Evolutionary conservation across 2,888 invertebrate genomes (phyloP), one percentile per base, ranked within the genome.

Genomic region (Blera fallax): DNA sequence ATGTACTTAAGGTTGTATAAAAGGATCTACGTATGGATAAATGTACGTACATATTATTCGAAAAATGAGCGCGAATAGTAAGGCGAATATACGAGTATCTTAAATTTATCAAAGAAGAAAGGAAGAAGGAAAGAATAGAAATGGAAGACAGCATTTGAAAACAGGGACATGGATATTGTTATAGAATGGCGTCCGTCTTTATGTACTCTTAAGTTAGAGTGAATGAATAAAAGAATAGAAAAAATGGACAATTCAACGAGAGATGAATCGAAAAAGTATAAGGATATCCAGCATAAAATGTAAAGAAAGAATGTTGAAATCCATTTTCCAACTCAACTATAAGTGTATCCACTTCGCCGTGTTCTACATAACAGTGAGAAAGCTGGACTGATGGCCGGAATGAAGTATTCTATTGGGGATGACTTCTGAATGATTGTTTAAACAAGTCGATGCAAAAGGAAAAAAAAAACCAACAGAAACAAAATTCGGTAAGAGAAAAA

Each of bases 371-470:
- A 16, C 50, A 60, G 37, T 60, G 24, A 70, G 48, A 58, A 67
- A 45, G 74, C 60, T 37, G 54, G 50, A 56, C 65, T 67, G 29
- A 60, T 54, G 73, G 32, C 18, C 73, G 48, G 73, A 62, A 77
- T 72, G 76, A 82, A 82, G 67, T 69, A 54, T 40, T 56, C 78
- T 56, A 73, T 67, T 24, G 73, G 40, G 14, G 60, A 62, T 83
- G 73, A 62, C 83, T 78, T 73, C 40, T 54, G 73, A 73, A 78
- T 67, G 73, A 83, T 78, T 83, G 78, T 73, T 83, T 62, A 82
- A 76, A 77, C 54, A 64, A 78, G 52, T 67, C 54, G 32, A 50
- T 5, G 34, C 37, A n/a, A 37, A 24, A 50, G 4, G 4, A 24
- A 24, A 24, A 24, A 24, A 24, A 4, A 24, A 24, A 24, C n/a